These are phyloP conservation scores for Scolopax bukidnonensis DNA, from an alignment of 2,797 vertebrate species.

Conservation along the genomic window DNA sequence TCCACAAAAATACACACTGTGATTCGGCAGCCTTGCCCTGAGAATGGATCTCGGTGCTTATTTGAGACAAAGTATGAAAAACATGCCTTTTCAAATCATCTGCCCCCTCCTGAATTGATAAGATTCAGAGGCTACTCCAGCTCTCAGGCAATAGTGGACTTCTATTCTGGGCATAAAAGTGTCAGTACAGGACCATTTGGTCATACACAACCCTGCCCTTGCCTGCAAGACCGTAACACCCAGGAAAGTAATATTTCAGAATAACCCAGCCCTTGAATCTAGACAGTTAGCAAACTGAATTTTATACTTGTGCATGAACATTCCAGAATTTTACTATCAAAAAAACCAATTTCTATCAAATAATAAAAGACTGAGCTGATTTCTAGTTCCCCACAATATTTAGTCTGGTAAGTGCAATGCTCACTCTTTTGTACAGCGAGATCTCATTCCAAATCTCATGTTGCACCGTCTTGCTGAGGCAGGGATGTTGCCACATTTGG, in stretches of 20 bases:
- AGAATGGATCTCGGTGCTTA: background rate
- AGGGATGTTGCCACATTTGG: background rate
- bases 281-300: background rate
- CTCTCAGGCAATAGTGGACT: background rate
- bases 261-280: background rate
- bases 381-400: background rate
- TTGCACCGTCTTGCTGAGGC: background rate
- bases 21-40: background rate
- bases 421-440: background rate
- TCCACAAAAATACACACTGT: background rate
- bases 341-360: background rate
- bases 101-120: background rate
- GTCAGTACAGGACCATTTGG: background rate
- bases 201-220: background rate
- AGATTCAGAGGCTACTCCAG: background rate
- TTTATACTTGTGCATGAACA: background rate
- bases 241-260: background rate
- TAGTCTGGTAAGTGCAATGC: background rate
- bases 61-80: background rate
- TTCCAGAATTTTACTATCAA: background rate
- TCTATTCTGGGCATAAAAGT: background rate
- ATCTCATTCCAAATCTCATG: rapidly evolving
- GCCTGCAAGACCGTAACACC: background rate
- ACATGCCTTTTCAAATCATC: background rate
- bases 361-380: background rate